Evolutionary conservation across 23 tunicate genomes (phyloP).

Genomic region (Phallusia fumigata): DNA sequence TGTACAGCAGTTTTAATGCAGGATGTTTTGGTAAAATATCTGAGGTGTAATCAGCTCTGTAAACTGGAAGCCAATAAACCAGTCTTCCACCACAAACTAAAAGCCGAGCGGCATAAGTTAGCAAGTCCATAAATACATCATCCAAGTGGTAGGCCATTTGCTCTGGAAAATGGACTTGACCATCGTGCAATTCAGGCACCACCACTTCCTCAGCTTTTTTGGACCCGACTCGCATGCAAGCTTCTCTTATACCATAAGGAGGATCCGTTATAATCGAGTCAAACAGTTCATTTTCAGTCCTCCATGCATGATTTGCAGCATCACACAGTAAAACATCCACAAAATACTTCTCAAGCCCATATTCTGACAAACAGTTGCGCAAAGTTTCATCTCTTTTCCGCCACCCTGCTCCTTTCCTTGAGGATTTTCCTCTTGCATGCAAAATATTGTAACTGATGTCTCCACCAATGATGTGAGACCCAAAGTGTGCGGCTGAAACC

Average conservation of each 20-base stretch:
- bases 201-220: conserved; percentile 23
- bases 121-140: conserved; percentile 86
- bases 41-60: conserved; percentile 61
- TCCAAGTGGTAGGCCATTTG: conserved; percentile 84
- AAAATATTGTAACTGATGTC: conserved; percentile 94
- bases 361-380: conserved; percentile 57
- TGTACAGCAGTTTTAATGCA: conserved; percentile 56
- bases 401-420: conserved; percentile 85
- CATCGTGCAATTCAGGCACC: conserved; percentile 37
- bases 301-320: conserved; percentile 83
- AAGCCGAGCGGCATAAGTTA: conserved; percentile 58
- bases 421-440: conserved; percentile 91
- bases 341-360: conserved; percentile 43
- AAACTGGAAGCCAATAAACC: conserved; percentile 93
- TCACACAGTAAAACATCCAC: conserved; percentile 83
- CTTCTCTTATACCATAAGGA: conserved; percentile 98
- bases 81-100: conserved; percentile 79
- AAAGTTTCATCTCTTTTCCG: conserved; percentile 82
- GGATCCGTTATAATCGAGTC: conserved; percentile 99
- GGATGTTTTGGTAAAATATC: conserved; percentile 81
- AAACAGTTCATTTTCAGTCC: conserved; percentile 39
- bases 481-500: conserved; percentile 88
- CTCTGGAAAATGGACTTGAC: conserved; percentile 79
- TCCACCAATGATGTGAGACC: conserved; percentile 79
- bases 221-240: conserved; percentile 70